A percentile compares a stretch with the other conserved stretches of the same genome.
Evolutionary conservation across 2,113 vertebrate genomes (phyloP).

Genomic region (Vulpes vulpes): DNA sequence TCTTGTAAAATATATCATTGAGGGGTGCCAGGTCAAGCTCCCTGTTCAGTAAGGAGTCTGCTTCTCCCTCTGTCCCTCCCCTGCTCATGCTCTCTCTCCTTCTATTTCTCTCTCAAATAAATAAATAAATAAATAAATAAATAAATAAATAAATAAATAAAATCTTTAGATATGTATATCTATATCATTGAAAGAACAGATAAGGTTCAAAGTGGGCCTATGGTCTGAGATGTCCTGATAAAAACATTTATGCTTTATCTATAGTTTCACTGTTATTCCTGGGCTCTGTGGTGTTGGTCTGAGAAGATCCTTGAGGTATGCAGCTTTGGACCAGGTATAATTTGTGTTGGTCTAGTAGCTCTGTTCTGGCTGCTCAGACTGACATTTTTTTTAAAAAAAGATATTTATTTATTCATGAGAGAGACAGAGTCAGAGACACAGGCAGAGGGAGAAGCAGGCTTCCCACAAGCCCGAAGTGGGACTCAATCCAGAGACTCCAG

Average conservation of each 20-base stretch:
- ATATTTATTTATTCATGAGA: no score
- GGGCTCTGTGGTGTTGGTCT: not conserved
- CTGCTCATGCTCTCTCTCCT: not conserved
- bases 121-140: not conserved
- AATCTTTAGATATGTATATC: not conserved
- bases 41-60: not conserved
- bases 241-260: not conserved
- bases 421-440: no score
- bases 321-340: not conserved
- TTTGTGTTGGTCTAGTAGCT: not conserved
- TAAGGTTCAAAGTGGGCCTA: not conserved
- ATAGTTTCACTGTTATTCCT: not conserved
- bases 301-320: not conserved
- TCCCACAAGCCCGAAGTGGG: no score
- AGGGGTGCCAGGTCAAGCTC: not conserved
- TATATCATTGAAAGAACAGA: not conserved
- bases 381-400: not conserved
- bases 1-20: conserved; percentile 8
- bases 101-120: not conserved
- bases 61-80: not conserved
- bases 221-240: not conserved
- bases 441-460: no score
- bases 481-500: no score
- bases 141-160: no score
- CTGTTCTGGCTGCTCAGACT: not conserved